These are phyloP conservation scores for Strigops habroptila DNA, from an alignment of 2,113 vertebrate species.

Conservation along the genomic window DNA sequence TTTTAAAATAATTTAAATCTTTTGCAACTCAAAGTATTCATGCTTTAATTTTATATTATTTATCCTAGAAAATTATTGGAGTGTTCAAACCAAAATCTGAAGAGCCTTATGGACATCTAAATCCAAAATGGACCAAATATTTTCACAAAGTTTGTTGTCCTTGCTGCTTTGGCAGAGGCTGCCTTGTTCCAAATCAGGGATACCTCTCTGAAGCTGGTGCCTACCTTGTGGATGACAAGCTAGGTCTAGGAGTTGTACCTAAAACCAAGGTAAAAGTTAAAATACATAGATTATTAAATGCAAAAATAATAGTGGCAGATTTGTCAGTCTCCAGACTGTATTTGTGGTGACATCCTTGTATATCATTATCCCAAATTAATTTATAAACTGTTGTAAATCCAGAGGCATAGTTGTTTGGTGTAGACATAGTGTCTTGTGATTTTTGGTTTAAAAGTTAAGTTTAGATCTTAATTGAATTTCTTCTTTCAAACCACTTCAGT, in stretches of 20 bases:
- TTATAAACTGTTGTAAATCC: not conserved
- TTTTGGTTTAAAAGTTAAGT: not conserved
- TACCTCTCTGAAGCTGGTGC: conserved; percentile 96
- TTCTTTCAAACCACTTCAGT: not conserved
- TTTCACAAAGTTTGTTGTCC: conserved; percentile 97
- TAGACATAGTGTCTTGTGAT: not conserved
- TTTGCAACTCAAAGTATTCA: not conserved
- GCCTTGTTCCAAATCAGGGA: conserved; percentile 95
- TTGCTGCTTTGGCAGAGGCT: conserved; percentile 96
- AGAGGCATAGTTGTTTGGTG: not conserved
- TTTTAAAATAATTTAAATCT: not conserved
- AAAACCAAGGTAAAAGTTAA: conserved; percentile 89
- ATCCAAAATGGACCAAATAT: conserved; percentile 99
- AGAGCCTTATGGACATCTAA: conserved; percentile 96
- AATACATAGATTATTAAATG: not conserved
- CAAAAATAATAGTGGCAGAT: not conserved
- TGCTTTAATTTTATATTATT: not conserved
- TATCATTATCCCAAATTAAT: rapidly evolving
- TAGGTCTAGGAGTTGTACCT: conserved; percentile 88
- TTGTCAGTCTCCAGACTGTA: not conserved
- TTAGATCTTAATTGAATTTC: not conserved
- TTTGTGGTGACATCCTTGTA: not conserved
- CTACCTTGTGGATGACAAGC: conserved; percentile 91
- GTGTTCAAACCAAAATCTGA: conserved; percentile 99
- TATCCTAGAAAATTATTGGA: conserved; percentile 85